Evolutionary conservation across 2,113 vertebrate genomes (phyloP).

Genomic region (Petrocephalus microphthalmus): DNA sequence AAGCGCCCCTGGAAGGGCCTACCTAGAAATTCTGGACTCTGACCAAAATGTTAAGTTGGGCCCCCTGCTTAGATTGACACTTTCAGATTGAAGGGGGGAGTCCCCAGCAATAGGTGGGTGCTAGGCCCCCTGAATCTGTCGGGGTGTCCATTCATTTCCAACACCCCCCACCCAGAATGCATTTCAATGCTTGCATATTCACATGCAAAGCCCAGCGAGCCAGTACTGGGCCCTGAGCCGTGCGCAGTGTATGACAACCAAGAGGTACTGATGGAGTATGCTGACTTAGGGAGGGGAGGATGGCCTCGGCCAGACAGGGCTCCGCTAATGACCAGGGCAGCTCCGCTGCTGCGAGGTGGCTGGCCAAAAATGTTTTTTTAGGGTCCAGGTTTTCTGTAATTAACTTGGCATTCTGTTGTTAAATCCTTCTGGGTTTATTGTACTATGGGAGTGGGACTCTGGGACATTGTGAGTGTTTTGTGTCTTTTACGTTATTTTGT

Average conservation of each 20-base stretch:
- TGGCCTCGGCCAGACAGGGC: background rate
- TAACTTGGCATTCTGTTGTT: background rate
- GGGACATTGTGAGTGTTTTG: background rate
- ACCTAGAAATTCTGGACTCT: background rate
- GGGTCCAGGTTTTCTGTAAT: background rate
- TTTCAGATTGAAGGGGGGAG: background rate
- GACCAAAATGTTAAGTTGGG: background rate
- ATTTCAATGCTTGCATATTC: background rate
- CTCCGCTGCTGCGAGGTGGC: background rate
- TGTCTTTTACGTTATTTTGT: background rate
- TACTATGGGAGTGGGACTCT: conserved; percentile 18
- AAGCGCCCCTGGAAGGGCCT: background rate
- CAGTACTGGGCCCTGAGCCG: conserved; percentile 38
- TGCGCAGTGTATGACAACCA: background rate
- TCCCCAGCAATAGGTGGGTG: background rate
- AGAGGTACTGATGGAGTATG: background rate
- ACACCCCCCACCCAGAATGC: background rate
- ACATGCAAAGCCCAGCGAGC: background rate
- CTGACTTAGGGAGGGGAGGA: background rate
- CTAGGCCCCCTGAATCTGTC: background rate
- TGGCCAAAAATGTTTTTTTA: background rate
- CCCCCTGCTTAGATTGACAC: background rate
- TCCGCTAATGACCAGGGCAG: background rate
- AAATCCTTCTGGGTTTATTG: conserved; percentile 45
- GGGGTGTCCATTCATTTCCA: background rate